Conservation (phyloP, 2,888 invertebrate species). For the Altica lythri region DNA sequence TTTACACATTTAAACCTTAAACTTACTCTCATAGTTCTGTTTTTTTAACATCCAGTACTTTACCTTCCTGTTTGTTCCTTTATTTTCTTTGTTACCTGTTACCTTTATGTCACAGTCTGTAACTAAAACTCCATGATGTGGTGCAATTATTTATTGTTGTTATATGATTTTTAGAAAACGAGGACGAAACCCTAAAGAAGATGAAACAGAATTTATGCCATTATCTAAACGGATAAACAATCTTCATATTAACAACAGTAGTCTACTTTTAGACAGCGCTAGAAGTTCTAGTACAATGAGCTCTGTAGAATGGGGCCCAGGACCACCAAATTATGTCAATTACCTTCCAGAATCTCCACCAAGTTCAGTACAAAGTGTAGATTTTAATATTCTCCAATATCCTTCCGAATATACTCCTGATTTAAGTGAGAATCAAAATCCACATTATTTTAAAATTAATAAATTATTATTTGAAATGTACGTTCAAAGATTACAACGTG, state of each 20-base stretch:
- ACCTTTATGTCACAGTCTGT: neutral
- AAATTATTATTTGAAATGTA: slow-evolving; percentile 85
- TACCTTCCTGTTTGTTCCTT: too few species aligned
- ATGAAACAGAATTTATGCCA: slow-evolving; percentile 81
- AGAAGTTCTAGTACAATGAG: slow-evolving; percentile 43
- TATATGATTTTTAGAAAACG: slow-evolving; percentile 70
- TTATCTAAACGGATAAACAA: slow-evolving; percentile 89
- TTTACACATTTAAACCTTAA: too few species aligned
- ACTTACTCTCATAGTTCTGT: too few species aligned
- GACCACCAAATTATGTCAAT: slow-evolving; percentile 44
- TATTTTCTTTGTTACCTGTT: too few species aligned
- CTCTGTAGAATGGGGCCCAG: slow-evolving; percentile 49
- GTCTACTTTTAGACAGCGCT: slow-evolving; percentile 50
- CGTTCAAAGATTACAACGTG: slow-evolving; percentile 76
- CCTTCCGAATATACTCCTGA: slow-evolving; percentile 83
- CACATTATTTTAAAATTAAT: slow-evolving; percentile 83
- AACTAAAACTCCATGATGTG: too few species aligned
- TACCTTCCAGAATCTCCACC: slow-evolving; percentile 51
- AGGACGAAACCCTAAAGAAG: slow-evolving; percentile 69
- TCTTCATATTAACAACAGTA: slow-evolving; percentile 75
- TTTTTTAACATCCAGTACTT: too few species aligned
- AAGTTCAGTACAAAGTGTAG: slow-evolving; percentile 49
- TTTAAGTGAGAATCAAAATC: slow-evolving; percentile 76
- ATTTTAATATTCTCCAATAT: slow-evolving; percentile 61
- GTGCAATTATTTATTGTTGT: too few species aligned